phyloP scores from a whole-genome alignment of 2,113 vertebrate species.

The Raja brachyura region DNA sequence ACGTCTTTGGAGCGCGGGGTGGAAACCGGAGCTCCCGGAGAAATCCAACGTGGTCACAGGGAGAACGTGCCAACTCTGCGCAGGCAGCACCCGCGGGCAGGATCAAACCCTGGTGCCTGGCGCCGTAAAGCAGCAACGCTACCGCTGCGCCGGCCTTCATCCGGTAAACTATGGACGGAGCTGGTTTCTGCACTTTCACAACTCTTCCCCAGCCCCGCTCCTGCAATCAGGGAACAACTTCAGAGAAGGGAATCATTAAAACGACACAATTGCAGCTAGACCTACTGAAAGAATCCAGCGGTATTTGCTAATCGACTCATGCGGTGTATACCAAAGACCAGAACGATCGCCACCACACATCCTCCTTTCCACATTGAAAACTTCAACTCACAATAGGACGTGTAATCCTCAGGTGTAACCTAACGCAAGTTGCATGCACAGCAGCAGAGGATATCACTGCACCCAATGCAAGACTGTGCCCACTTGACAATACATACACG shows the following conservation, averaged over 20 bases:
- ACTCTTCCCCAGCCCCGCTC: background rate
- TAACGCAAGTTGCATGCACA: background rate
- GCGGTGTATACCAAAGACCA: no score
- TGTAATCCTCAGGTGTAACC: background rate
- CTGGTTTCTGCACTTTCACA: background rate
- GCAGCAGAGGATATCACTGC: background rate
- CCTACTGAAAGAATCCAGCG: background rate
- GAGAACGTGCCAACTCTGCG: no score
- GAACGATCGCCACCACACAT: background rate
- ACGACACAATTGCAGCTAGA: background rate
- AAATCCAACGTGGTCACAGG: no score
- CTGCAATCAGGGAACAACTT: background rate
- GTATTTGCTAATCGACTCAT: background rate
- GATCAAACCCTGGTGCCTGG: no score
- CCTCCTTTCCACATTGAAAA: background rate
- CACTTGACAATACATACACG: background rate
- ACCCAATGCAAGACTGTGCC: background rate
- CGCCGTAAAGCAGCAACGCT: no score
- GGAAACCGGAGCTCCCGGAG: no score
- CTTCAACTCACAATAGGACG: no score
- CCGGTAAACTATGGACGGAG: no score
- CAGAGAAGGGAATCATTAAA: background rate
- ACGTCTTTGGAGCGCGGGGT: no score
- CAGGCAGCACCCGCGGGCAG: no score
- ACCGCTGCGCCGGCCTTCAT: no score